These are phyloP conservation scores for Chinchilla lanigera DNA, from an alignment of 2,113 vertebrate genomes.

Conservation along the genomic window DNA sequence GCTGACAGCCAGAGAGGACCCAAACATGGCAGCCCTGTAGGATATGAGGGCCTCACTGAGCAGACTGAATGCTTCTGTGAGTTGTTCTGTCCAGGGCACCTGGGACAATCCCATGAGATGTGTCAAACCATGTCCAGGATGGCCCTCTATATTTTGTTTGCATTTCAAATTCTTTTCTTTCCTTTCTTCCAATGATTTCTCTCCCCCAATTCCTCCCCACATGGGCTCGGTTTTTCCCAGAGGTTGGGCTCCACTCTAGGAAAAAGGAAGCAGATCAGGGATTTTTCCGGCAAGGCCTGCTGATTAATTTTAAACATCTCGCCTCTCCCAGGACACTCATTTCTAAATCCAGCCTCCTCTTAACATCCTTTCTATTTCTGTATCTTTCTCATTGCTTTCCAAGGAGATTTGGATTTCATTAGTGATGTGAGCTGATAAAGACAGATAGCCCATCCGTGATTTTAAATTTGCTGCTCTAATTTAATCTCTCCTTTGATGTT, in stretches of 20 bases:
- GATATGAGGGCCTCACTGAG: fast-evolving
- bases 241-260: not conserved
- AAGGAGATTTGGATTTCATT: slow-evolving; percentile 22
- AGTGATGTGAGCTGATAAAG: slow-evolving; percentile 66
- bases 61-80: fast-evolving
- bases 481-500: slow-evolving; percentile 53
- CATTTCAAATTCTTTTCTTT: not conserved
- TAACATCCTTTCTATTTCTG: slow-evolving; percentile 54
- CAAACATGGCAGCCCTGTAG: fast-evolving
- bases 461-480: slow-evolving; percentile 45
- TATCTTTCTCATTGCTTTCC: slow-evolving; percentile 46
- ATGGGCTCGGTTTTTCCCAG: not conserved
- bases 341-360: slow-evolving; percentile 26
- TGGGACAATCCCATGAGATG: fast-evolving
- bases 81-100: not conserved
- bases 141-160: not conserved
- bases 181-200: not conserved
- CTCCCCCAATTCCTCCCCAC: not conserved
- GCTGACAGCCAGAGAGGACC: not conserved
- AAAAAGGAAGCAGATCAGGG: not conserved
- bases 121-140: not conserved
- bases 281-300: not conserved
- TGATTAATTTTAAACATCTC: slow-evolving; percentile 47
- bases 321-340: not conserved
- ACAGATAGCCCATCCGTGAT: slow-evolving; percentile 51